Evolutionary conservation across 2,113 vertebrate species (phyloP).

Genomic region (Anguilla rostrata): DNA sequence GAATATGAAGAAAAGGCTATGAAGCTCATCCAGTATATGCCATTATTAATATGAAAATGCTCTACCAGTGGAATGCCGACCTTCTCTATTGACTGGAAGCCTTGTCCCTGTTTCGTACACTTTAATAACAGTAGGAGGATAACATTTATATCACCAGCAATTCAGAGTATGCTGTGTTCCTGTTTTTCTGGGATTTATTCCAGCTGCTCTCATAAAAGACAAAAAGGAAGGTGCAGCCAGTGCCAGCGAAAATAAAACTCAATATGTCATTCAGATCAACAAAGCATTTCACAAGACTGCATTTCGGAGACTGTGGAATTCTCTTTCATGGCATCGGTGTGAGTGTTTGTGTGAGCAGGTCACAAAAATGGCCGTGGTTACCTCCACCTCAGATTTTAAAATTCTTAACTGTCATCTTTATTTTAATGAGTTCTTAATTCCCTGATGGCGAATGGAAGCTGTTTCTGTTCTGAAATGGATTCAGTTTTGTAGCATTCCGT

Average conservation of each 20-base stretch:
- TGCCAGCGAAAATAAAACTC: conserved; percentile 17
- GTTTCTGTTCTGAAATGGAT: too few relatives aligned
- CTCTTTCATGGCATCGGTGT: not conserved
- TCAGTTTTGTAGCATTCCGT: not conserved
- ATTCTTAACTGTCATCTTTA: not conserved
- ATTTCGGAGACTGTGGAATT: not conserved
- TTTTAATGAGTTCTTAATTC: not conserved
- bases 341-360: not conserved
- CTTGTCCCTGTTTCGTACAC: conserved; percentile 53
- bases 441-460: too few relatives aligned
- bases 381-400: not conserved
- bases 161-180: conserved; percentile 31
- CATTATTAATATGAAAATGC: conserved; percentile 51
- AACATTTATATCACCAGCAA: conserved; percentile 48
- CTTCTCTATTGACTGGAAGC: conserved; percentile 52
- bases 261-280: not conserved
- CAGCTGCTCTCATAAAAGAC: conserved; percentile 6
- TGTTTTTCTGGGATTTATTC: conserved; percentile 20
- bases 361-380: not conserved
- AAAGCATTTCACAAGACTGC: not conserved
- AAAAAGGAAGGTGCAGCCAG: conserved; percentile 16
- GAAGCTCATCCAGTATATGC: conserved; percentile 35
- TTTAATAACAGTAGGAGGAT: conserved; percentile 57
- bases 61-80: conserved; percentile 45
- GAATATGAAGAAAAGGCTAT: conserved; percentile 36